These are phyloP conservation scores for Menura novaehollandiae DNA, from an alignment of 2,113 vertebrate species.

Conservation along the genomic window DNA sequence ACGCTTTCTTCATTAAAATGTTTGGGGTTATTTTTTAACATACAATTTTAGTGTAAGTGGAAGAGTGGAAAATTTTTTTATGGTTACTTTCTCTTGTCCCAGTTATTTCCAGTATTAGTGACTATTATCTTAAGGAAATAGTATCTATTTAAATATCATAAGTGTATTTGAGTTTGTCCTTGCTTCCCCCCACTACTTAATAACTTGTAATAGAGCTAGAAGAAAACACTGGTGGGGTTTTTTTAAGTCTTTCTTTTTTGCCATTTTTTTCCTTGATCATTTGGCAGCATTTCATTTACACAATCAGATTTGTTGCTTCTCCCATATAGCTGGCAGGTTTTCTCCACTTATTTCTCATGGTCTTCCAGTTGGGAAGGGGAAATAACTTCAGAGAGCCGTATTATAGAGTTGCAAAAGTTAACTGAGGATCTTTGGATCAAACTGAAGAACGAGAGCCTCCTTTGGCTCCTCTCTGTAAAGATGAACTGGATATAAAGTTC, in stretches of 20 bases:
- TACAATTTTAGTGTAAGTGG: neutral
- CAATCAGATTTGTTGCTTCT: neutral
- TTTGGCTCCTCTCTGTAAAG: neutral
- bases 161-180: neutral
- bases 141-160: neutral
- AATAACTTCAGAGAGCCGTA: neutral
- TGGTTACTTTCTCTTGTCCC: neutral
- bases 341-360: neutral
- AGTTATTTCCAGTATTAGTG: neutral
- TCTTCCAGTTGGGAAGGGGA: neutral
- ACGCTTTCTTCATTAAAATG: neutral
- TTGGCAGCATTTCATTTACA: neutral
- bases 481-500: neutral
- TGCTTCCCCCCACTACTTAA: neutral
- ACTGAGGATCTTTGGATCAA: neutral
- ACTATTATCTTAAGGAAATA: neutral
- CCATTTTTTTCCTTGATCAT: neutral
- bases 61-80: neutral
- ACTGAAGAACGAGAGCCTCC: neutral
- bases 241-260: neutral
- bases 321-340: neutral
- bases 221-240: neutral
- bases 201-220: neutral
- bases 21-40: neutral
- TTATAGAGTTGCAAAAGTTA: neutral